Percentiles rank a stretch among this genome's conserved stretches.
Evolutionary conservation across 2,888 invertebrate species (phyloP).

Genomic region (Papilio elwesi): DNA sequence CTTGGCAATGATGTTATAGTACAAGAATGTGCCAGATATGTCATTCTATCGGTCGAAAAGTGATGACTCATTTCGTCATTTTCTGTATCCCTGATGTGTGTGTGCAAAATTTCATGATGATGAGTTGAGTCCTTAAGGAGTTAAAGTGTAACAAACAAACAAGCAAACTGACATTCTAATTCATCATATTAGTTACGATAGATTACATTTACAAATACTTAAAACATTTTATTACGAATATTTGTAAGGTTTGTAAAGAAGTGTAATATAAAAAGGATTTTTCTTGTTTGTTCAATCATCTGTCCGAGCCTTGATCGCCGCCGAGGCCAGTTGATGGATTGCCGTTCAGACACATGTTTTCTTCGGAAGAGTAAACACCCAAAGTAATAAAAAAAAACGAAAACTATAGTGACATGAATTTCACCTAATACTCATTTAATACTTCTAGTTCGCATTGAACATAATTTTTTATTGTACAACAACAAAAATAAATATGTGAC

Average conservation of each 20-base stretch:
- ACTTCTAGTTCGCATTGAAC: neutral
- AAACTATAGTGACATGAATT: neutral
- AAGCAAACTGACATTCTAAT: no score
- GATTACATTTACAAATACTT: neutral
- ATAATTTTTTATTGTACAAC: neutral
- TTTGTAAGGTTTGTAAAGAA: neutral
- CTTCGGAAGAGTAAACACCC: neutral
- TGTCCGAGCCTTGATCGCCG: slow-evolving; percentile 3
- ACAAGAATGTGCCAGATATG: no score
- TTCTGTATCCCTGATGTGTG: no score
- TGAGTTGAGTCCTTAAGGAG: no score
- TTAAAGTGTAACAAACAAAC: no score
- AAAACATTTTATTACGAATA: neutral
- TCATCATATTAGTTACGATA: neutral
- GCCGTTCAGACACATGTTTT: slow-evolving; percentile 11
- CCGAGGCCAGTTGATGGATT: slow-evolving; percentile 15
- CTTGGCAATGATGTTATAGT: no score
- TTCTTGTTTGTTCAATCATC: slow-evolving; percentile 19
- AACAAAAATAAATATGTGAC: no score
- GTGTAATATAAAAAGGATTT: slow-evolving; percentile 12
- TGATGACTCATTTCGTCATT: neutral
- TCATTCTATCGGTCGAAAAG: no score
- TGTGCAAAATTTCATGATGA: no score
- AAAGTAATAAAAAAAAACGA: neutral
- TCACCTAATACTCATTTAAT: neutral